A percentile compares a stretch with the other conserved stretches of the same genome.
phyloP scores from a whole-genome alignment of 2,888 invertebrate species.

The Sceliomorpha sp. region DNA sequence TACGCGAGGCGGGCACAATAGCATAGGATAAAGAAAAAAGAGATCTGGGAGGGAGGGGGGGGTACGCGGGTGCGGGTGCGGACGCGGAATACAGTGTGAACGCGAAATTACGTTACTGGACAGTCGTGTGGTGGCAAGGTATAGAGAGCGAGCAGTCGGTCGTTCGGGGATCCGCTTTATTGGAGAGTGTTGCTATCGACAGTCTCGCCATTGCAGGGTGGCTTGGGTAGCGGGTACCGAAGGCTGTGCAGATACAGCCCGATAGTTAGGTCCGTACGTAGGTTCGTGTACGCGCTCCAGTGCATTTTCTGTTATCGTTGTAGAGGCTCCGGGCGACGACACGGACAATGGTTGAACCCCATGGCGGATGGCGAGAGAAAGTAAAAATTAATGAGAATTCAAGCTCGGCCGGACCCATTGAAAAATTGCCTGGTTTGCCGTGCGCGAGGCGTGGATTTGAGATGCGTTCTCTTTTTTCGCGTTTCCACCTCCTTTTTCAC shows the following conservation, averaged over 20 bases:
- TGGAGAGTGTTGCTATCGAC: constrained; percentile 77
- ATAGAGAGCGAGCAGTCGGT: constrained; percentile 54
- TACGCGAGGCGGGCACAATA: constrained; percentile 40
- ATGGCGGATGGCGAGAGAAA: constrained; percentile 73
- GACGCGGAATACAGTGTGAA: constrained; percentile 47
- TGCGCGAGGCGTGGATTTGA: constrained; percentile 66
- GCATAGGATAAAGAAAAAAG: constrained; percentile 28
- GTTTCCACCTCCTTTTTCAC: constrained; percentile 49
- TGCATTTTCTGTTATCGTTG: constrained; percentile 78
- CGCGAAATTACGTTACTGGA: constrained; percentile 70
- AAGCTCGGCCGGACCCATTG: constrained; percentile 78
- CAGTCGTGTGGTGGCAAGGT: constrained; percentile 32
- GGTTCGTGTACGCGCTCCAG: constrained; percentile 65
- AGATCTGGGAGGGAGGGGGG: constrained; percentile 13
- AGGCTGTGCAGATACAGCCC: constrained; percentile 45
- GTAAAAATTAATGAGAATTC: constrained; percentile 79
- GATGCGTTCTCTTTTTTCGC: constrained; percentile 63
- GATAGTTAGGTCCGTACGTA: constrained; percentile 34
- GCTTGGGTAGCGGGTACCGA: constrained; percentile 61
- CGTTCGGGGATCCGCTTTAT: constrained; percentile 70
- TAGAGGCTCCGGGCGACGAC: constrained; percentile 70
- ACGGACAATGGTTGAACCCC: constrained; percentile 63
- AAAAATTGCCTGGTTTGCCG: constrained; percentile 73
- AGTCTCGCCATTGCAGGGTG: constrained; percentile 69
- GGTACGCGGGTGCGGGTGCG: constrained; percentile 25